A percentile compares a stretch with the other conserved stretches of the same genome.
Conservation (phyloP, 1,140 invertebrate species). For the Penaeus indicus region DNA sequence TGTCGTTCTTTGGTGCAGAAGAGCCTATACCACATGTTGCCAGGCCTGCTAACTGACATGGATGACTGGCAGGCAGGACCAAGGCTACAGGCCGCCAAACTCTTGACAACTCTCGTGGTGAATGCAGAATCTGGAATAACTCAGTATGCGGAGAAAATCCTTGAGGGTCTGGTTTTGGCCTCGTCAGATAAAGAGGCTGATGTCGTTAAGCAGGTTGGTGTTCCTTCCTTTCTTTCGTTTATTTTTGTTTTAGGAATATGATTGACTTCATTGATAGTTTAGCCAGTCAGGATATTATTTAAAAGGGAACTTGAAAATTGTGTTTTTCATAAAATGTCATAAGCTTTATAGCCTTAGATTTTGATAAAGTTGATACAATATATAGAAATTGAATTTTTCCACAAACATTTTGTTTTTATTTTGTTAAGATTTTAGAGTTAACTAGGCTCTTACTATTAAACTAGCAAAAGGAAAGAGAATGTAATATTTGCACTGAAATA, state of each 20-base stretch:
- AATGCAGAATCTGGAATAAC: constrained; percentile 49
- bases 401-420: no score
- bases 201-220: constrained; percentile 42
- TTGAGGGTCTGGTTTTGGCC: constrained; percentile 25
- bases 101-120: constrained; percentile 42
- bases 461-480: no score
- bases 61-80: constrained; percentile 57
- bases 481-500: no score
- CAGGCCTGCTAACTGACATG: constrained; percentile 41
- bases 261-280: no score
- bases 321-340: no score
- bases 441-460: no score
- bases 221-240: neutral
- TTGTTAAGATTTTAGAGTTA: no score
- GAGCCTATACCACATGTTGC: constrained; percentile 39
- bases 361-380: no score
- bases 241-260: neutral
- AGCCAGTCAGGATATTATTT: no score
- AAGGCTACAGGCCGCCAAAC: constrained; percentile 47
- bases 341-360: no score
- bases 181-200: constrained; percentile 36
- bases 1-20: constrained; percentile 46
- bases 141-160: constrained; percentile 55
- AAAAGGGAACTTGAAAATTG: no score
- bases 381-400: no score